Evolutionary conservation across 2,797 vertebrate species (phyloP), one percentile per base, ranked within the genome.

Genomic region (Etheostoma nigrum): DNA sequence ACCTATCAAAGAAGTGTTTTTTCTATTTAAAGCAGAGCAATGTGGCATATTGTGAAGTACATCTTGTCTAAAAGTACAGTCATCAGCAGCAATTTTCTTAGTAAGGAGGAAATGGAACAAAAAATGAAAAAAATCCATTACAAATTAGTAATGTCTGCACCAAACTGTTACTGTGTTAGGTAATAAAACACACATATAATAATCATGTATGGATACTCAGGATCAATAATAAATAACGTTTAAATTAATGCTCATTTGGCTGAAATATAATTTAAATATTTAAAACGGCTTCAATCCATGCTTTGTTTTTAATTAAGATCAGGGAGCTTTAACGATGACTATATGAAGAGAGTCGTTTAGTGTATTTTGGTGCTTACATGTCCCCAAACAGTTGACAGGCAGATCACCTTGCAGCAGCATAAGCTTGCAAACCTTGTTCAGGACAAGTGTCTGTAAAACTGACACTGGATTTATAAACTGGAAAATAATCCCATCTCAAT

Each of bases 41-140:
- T 48, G 65, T 81, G 72, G 55, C 49, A 44, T 65, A 67, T 66
- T 77, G 62, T 77, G 61, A 65, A 40, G 36, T 12, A 82, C 74
- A 82, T 57, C 71, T 61, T 65, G 71, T 71, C 49, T 64, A 48
- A 77, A 72, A 67, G 63, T 4, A 10, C 60, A 76, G 55, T 66
- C 59, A 55, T 74, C 25, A 71, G 70, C 16, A 69, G 59, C 61
- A 58, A 72, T 63, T 81, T 66, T 75, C 33, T 49, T 77, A 75
- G 83, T 89, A 81, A 82, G 48, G 25, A 74, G 64, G 71, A 86
- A 88, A 89, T 74, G 67, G 55, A 79, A 82, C 40, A 79, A 45
- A 78, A 88, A 88, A 85, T 79, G 40, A 59, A 63, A 27, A 27
- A 76, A 85, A 76, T 54, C 53, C 15, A 59, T 64, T 65, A 79